Conservation (phyloP, 2,888 invertebrate species). For the Pycnomerus fuliginosus region DNA sequence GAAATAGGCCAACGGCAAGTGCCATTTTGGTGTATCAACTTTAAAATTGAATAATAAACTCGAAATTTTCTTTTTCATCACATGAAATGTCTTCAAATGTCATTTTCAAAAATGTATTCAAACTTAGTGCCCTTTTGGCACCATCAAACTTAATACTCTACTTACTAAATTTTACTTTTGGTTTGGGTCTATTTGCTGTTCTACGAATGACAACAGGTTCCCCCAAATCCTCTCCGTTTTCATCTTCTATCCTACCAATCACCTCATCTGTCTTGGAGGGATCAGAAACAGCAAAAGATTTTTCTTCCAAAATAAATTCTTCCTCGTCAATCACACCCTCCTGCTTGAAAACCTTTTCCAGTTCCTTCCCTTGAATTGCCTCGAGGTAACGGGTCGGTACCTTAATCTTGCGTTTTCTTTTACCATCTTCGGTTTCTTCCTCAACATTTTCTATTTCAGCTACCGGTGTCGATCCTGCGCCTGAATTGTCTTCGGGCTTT, state of each 20-base stretch:
- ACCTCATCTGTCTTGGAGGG: slow-evolving; percentile 42
- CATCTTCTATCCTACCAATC: slow-evolving; percentile 67
- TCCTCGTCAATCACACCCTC: slow-evolving; percentile 67
- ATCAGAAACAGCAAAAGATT: slow-evolving; percentile 31
- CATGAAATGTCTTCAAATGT: no score
- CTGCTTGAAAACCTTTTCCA: slow-evolving; percentile 70
- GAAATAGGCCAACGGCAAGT: no score
- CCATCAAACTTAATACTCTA: no score
- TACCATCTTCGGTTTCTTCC: slow-evolving; percentile 53
- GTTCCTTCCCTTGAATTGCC: slow-evolving; percentile 65
- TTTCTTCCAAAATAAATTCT: slow-evolving; percentile 33
- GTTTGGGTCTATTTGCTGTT: slow-evolving; percentile 21
- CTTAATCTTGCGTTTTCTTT: slow-evolving; percentile 64
- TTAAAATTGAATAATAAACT: no score
- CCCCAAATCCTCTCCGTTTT: slow-evolving; percentile 60
- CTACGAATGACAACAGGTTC: slow-evolving; percentile 63
- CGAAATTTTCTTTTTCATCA: no score
- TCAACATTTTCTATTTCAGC: slow-evolving; percentile 30
- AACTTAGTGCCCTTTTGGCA: no score
- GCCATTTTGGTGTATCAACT: no score
- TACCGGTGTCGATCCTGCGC: slow-evolving; percentile 1
- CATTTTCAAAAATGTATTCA: no score
- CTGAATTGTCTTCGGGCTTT: neutral
- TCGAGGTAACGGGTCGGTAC: slow-evolving; percentile 63
- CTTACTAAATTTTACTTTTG: slow-evolving; percentile 4